These are phyloP conservation scores for Euleptes europaea DNA, from an alignment of 2,113 vertebrate species.

Conservation along the genomic window DNA sequence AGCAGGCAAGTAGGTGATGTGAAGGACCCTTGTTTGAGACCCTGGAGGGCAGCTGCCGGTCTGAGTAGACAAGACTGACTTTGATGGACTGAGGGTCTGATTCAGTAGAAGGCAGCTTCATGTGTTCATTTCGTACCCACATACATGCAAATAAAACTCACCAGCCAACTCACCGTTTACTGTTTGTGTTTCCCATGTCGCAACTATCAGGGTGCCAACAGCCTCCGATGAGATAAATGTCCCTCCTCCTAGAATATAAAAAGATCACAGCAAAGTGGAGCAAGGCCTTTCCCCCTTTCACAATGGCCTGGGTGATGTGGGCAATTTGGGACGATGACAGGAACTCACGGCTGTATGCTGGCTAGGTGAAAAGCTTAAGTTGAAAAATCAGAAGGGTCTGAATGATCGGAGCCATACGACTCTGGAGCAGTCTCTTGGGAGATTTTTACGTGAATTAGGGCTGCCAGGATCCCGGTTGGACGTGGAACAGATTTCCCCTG, in stretches of 20 bases:
- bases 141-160: background rate
- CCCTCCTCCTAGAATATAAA: background rate
- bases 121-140: too few relatives aligned
- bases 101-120: too few relatives aligned
- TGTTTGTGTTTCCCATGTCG: conserved; percentile 15
- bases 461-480: too few relatives aligned
- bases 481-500: too few relatives aligned
- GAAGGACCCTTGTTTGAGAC: too few relatives aligned
- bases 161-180: conserved; percentile 1
- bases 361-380: background rate
- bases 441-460: too few relatives aligned
- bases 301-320: background rate
- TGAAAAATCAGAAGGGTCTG: background rate
- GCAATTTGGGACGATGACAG: background rate
- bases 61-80: too few relatives aligned
- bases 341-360: background rate
- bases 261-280: too few relatives aligned
- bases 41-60: too few relatives aligned
- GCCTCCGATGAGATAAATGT: background rate
- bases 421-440: background rate
- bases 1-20: too few relatives aligned
- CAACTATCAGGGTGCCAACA: background rate
- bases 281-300: background rate
- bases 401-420: background rate
- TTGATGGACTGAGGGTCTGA: too few relatives aligned